phyloP scores from a whole-genome alignment of 2,888 invertebrate species.

The Eurois occulta region DNA sequence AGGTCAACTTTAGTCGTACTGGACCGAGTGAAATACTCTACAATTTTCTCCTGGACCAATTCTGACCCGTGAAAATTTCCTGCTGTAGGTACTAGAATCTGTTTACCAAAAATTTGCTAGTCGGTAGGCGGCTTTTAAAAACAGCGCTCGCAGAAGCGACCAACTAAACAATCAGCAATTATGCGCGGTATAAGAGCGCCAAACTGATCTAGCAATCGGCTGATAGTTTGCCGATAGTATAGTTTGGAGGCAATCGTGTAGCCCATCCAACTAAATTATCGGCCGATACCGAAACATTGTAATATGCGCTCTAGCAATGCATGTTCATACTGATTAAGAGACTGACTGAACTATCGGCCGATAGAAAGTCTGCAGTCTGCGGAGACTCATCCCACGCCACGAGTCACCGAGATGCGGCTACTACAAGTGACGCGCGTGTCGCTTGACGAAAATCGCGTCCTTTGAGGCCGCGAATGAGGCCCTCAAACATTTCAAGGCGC shows the following conservation, averaged over 20 bases:
- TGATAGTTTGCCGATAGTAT: not conserved
- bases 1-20: no score
- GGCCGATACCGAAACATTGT: not conserved
- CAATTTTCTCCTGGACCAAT: no score
- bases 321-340: not conserved
- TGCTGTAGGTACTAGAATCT: no score
- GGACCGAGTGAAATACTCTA: no score
- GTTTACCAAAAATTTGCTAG: no score
- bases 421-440: not conserved
- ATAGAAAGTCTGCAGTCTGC: not conserved
- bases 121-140: not conserved
- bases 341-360: not conserved
- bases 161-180: not conserved
- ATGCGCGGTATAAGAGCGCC: not conserved
- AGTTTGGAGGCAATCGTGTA: not conserved
- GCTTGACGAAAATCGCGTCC: not conserved
- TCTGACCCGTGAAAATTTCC: no score
- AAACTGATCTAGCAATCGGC: not conserved
- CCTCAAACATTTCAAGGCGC: not conserved
- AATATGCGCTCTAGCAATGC: not conserved
- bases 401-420: not conserved
- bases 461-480: accelerated
- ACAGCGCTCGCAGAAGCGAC: not conserved
- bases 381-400: not conserved
- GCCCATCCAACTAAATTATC: not conserved